These are phyloP conservation scores for Anaspis maculata DNA, from an alignment of 2,888 invertebrate species.

Conservation along the genomic window DNA sequence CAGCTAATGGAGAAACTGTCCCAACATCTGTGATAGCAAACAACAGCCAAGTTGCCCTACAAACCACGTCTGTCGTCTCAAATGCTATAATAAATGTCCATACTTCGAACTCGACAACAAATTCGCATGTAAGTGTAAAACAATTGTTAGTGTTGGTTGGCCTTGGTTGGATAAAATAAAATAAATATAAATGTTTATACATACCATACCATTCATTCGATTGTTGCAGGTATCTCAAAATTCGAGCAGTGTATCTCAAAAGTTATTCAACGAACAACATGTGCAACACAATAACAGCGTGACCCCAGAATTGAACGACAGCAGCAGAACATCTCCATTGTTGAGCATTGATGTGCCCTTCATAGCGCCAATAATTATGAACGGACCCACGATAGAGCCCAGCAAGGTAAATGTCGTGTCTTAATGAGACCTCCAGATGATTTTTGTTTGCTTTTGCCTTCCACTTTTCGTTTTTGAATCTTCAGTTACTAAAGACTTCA, in stretches of 20 bases:
- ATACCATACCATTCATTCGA: no score
- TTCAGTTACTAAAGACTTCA: no score
- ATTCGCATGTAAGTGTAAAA: no score
- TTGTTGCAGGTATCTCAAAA: constrained; percentile 20
- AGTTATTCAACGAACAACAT: constrained; percentile 20
- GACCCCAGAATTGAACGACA: constrained; percentile 45
- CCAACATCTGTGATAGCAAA: constrained; percentile 38
- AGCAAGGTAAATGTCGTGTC: constrained; percentile 28
- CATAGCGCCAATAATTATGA: constrained; percentile 34
- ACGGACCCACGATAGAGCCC: constrained; percentile 44
- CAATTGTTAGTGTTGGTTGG: no score
- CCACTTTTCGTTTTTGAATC: constrained; percentile 2
- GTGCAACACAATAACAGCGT: constrained; percentile 33
- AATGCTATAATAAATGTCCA: constrained; percentile 4
- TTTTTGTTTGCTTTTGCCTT: background rate
- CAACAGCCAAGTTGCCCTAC: constrained; percentile 27
- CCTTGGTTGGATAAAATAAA: no score
- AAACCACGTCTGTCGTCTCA: constrained; percentile 16
- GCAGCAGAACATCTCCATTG: constrained; percentile 49
- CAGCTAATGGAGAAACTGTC: constrained; percentile 33
- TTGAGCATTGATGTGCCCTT: constrained; percentile 24
- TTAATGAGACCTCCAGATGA: background rate
- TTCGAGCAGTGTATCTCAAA: constrained; percentile 19
- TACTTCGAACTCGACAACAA: no score
- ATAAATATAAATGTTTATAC: no score